A percentile compares a stretch with the other conserved stretches of the same genome.
These are phyloP conservation scores for Neodontobutis hainanensis DNA, from an alignment of 2,113 vertebrate genomes.

Conservation along the genomic window DNA sequence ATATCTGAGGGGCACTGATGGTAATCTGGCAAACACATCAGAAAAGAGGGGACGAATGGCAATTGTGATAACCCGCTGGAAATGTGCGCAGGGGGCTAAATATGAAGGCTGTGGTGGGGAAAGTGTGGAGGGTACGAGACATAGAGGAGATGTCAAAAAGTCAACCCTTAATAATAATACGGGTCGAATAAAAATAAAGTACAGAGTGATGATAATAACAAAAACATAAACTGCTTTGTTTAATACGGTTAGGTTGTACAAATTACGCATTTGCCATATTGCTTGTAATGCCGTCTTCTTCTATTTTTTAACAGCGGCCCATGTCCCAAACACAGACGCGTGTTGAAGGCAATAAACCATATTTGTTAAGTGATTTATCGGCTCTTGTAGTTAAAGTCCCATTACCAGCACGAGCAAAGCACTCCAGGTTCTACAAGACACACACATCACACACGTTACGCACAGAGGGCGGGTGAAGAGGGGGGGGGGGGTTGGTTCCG, in stretches of 20 bases:
- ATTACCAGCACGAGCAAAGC: constrained; percentile 75
- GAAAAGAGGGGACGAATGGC: constrained; percentile 83
- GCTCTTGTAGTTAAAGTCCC: constrained; percentile 81
- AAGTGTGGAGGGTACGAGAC: constrained; percentile 24
- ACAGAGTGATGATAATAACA: neutral
- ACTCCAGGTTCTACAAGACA: constrained; percentile 50
- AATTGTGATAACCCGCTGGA: constrained; percentile 90
- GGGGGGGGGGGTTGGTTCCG: constrained; percentile 39
- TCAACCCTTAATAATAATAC: constrained; percentile 1
- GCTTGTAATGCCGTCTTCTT: neutral
- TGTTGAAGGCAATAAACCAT: constrained; percentile 64
- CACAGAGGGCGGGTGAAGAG: constrained; percentile 7
- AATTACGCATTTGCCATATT: neutral
- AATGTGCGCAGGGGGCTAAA: constrained; percentile 83
- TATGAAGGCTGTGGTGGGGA: constrained; percentile 63
- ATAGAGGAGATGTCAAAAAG: constrained; percentile 72
- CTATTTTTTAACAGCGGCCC: constrained; percentile 8
- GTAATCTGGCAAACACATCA: constrained; percentile 88
- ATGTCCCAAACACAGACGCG: constrained; percentile 64
- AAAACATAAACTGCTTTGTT: neutral
- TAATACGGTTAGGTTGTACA: neutral
- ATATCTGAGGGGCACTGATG: constrained; percentile 89
- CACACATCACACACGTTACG: constrained; percentile 10
- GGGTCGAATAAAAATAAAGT: neutral
- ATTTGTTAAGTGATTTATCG: constrained; percentile 82